Evolutionary conservation across 2,113 vertebrate species (phyloP), one percentile per base, ranked within the genome.

Genomic region (Hymenochirus boettgeri): DNA sequence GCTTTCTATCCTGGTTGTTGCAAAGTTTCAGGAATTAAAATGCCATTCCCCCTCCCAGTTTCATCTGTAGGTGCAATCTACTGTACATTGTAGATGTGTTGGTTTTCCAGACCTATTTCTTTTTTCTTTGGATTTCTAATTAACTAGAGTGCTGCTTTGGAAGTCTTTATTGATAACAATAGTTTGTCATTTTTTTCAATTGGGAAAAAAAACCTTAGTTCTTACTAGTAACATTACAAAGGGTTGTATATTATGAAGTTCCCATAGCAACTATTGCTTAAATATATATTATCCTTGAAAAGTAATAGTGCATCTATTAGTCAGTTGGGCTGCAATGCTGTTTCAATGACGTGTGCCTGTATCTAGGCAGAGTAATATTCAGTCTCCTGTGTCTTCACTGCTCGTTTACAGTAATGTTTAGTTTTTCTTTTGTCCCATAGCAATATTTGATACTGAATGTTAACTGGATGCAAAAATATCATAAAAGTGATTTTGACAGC

Each of bases 191-290:
- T n/a, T n/a, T n/a, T n/a, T n/a, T n/a, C n/a, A n/a, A n/a, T n/a
- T n/a, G n/a, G n/a, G n/a, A n/a, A n/a, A n/a, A n/a, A n/a, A n/a
- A n/a, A n/a, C n/a, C n/a, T n/a, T n/a, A n/a, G n/a, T n/a, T n/a
- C n/a, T n/a, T n/a, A n/a, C n/a, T n/a, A n/a, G n/a, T n/a, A n/a
- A n/a, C n/a, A n/a, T n/a, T n/a, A n/a, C n/a, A n/a, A n/a, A 13
- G 37, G 60, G 19, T 35, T 27, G 19, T 62, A 18, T 35, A 37
- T 62, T 62, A 23, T 51, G 13, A 52, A 17, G 31, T 80, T 85
- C 73, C 78, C 72, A 66, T 80, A 74, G 78, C 66, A 78, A 77
- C 75, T 72, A 52, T 19, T 72, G 58, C 71, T 75, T 67, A 33
- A 57, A 33, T 52, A 29, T 71, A 57, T 71, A 61, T 57, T 72